A percentile compares a stretch with the other conserved stretches of the same genome.
Conservation (phyloP, 1,140 invertebrate species). For the Conus ventricosus region DNA sequence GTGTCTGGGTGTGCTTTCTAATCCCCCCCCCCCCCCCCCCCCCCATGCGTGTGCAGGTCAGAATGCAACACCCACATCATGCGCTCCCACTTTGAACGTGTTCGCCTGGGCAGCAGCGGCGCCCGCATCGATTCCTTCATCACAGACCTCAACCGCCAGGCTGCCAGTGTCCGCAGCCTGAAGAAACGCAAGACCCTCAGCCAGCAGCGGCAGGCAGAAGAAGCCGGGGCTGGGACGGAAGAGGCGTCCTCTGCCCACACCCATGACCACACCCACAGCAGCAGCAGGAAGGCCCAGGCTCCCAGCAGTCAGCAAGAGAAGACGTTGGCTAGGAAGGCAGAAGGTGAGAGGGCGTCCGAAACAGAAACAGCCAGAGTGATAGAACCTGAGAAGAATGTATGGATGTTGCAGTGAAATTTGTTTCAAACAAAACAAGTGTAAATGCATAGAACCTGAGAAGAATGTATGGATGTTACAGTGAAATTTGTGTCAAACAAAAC, state of each 20-base stretch:
- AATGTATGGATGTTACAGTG: not conserved
- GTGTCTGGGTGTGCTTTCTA: too few relatives aligned
- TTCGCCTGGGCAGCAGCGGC: constrained; percentile 27
- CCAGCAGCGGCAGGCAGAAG: not conserved
- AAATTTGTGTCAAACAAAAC: too few relatives aligned
- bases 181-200: constrained; percentile 54
- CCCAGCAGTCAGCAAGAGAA: not conserved
- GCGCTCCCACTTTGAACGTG: constrained; percentile 58
- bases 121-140: constrained; percentile 49
- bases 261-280: too few relatives aligned
- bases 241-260: not conserved
- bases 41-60: constrained; percentile 47
- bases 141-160: constrained; percentile 62
- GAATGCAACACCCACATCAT: constrained; percentile 69
- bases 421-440: too few relatives aligned
- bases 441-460: not conserved
- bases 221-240: too few relatives aligned
- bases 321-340: not conserved
- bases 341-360: not conserved
- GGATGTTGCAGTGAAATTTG: too few relatives aligned
- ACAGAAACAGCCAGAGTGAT: not conserved
- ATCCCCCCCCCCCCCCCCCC: too few relatives aligned
- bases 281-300: not conserved
- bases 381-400: not conserved
- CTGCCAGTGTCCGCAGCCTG: constrained; percentile 44